Evolutionary conservation across 1,140 invertebrate species (phyloP).

Genomic region (Drosophila sp.): DNA sequence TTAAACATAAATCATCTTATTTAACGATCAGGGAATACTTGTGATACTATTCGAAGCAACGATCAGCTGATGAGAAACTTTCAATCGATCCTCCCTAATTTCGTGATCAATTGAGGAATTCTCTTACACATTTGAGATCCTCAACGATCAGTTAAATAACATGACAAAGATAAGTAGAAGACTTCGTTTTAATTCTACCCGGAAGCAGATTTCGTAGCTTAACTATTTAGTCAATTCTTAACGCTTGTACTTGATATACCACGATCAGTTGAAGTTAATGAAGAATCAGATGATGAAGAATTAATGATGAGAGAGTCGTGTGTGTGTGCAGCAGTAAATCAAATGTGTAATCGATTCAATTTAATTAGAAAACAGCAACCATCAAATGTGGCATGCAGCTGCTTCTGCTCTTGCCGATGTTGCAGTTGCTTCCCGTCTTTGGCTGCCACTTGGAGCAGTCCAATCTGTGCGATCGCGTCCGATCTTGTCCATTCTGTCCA

Average conservation of each 20-base stretch:
- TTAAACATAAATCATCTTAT: too few relatives aligned
- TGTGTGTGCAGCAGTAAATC: conserved; percentile 61
- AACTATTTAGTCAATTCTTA: neutral
- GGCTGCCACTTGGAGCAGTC: conserved; percentile 6
- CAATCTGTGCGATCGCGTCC: conserved; percentile 30
- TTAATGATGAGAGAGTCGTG: conserved; percentile 23
- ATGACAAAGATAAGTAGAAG: too few relatives aligned
- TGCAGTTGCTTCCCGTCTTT: conserved; percentile 26
- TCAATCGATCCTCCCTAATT: too few relatives aligned
- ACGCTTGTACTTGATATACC: neutral
- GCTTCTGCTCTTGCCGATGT: conserved; percentile 10
- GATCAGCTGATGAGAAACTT: too few relatives aligned
- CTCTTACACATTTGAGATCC: too few relatives aligned
- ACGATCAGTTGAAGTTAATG: conserved; percentile 18
- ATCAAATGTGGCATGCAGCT: conserved; percentile 61
- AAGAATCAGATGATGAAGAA: neutral
- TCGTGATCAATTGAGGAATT: too few relatives aligned
- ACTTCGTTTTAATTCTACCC: neutral
- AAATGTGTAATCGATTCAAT: conserved; percentile 72
- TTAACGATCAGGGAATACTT: too few relatives aligned
- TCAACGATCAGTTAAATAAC: too few relatives aligned
- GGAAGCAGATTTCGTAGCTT: neutral
- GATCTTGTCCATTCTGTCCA: conserved; percentile 26
- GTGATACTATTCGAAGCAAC: too few relatives aligned
- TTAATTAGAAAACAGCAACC: conserved; percentile 73